phyloP scores from a whole-genome alignment of 2,888 invertebrate species.

The Teinopalpus imperialis region DNA sequence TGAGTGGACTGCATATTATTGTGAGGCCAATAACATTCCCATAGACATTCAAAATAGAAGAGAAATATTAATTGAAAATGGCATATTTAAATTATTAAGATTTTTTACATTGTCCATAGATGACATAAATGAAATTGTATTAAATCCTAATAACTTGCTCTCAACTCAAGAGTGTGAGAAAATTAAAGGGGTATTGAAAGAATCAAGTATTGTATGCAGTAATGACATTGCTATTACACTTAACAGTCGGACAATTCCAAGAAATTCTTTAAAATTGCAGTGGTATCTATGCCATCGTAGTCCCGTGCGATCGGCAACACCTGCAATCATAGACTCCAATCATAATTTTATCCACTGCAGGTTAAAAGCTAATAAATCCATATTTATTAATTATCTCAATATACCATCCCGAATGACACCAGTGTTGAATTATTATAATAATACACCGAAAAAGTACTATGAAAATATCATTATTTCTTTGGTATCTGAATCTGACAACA shows the following conservation, averaged over 20 bases:
- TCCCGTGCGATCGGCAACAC: slow-evolving; percentile 61
- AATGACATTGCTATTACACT: slow-evolving; percentile 34
- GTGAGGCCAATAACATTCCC: slow-evolving; percentile 61
- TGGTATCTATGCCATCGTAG: slow-evolving; percentile 68
- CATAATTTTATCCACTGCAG: slow-evolving; percentile 56
- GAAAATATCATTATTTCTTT: slow-evolving; percentile 67
- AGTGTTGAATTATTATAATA: slow-evolving; percentile 55
- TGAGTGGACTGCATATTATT: slow-evolving; percentile 80
- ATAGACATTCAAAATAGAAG: slow-evolving; percentile 67
- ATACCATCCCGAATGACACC: slow-evolving; percentile 71
- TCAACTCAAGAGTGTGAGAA: slow-evolving; percentile 35
- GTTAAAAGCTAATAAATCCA: slow-evolving; percentile 66
- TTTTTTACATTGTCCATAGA: slow-evolving; percentile 57
- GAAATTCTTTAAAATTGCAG: slow-evolving; percentile 55
- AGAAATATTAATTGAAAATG: slow-evolving; percentile 60
- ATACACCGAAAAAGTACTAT: slow-evolving; percentile 54
- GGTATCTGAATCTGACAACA: slow-evolving; percentile 58
- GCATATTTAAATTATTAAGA: slow-evolving; percentile 68
- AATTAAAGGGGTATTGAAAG: slow-evolving; percentile 25
- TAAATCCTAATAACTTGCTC: slow-evolving; percentile 56
- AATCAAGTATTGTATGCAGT: slow-evolving; percentile 13
- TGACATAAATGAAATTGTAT: slow-evolving; percentile 62
- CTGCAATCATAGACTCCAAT: slow-evolving; percentile 59
- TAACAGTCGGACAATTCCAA: slow-evolving; percentile 38
- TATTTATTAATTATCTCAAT: slow-evolving; percentile 68